Base-by-base conservation (phyloP, 1,140 invertebrate species). In the Drosophila micromelanica region DNA sequence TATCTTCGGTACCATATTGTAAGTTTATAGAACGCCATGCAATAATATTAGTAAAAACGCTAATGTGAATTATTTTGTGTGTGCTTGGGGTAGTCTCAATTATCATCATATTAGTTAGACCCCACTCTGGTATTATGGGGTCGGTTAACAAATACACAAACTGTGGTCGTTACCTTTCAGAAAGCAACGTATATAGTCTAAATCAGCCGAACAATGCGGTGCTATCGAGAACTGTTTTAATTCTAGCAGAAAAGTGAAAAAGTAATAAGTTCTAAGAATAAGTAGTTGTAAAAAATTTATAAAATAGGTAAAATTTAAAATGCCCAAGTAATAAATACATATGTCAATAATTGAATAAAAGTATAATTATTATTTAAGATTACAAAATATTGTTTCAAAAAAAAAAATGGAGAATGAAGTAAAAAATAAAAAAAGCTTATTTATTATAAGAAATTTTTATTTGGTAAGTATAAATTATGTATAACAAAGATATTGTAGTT, bases 181-280 rank as follows among this genome's bases (percentile, higher is more conserved):
- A 75, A 91, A 91, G 82, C 87, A 91, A 90, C 90, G 90, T 73
- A 91, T 80, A 86, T 91, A 91, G 84, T 91, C 90, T 89, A 91
- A 90, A 59, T 91, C 90, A 51, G 90, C 90, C 51, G 90, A 86
- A 80, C 90, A 91, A 78, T 91, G 90, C 57, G 90, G 90, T 15
- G 90, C 90, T 78, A 91, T 65, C 5, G 76, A 87, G 65, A 91
- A 91, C 68, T 91, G 87, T 62, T 91, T 91, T 48, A 91, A 69
- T 65, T 80, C 90, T 91, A 73, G 20, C 70, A 52, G 38, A 71
- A 46, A 45, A 15, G 48, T 73, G 46, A 37, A 84, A 60, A 70
- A 72, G 43, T 57, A 51, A 62, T 32, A 45, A 51, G 20, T 63
- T 55, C 27, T 37, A 7, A 45, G 13, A 49, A 61, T 37, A 15